Conservation (phyloP, 2,113 vertebrate genomes). For the Nycticorax nycticorax region DNA sequence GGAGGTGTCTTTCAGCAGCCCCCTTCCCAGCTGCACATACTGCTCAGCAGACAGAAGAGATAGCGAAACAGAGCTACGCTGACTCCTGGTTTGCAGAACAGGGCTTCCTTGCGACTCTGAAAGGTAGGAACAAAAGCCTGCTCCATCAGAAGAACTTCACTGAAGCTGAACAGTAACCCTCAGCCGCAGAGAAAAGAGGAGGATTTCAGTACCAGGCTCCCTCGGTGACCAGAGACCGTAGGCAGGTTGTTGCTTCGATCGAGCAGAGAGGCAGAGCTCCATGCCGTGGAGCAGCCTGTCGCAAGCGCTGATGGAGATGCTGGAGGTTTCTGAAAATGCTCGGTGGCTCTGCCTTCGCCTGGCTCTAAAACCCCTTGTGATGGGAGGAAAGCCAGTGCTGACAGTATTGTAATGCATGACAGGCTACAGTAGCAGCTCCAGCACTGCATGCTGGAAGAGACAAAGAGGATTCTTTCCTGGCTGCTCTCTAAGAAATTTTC, state of each 20-base stretch:
- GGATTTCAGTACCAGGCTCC: not conserved
- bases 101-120: not conserved
- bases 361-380: not conserved
- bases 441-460: not conserved
- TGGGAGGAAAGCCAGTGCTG: not conserved
- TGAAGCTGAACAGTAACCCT: not conserved
- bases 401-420: not conserved
- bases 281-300: not conserved
- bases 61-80: not conserved
- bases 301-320: not conserved
- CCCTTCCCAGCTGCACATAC: not conserved
- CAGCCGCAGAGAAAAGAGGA: not conserved
- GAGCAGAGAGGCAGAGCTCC: not conserved
- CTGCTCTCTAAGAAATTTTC: slow-evolving; percentile 14
- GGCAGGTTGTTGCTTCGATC: accelerated
- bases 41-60: accelerated
- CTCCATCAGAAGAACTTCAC: not conserved
- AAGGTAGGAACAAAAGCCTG: not conserved
- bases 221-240: not conserved
- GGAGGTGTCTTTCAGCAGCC: not conserved
- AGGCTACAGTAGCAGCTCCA: slow-evolving; percentile 15
- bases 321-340: not conserved
- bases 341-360: not conserved
- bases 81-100: not conserved
- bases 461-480: not conserved